Conservation (phyloP, 2,888 invertebrate species). For the Cheilosia scutellata region DNA sequence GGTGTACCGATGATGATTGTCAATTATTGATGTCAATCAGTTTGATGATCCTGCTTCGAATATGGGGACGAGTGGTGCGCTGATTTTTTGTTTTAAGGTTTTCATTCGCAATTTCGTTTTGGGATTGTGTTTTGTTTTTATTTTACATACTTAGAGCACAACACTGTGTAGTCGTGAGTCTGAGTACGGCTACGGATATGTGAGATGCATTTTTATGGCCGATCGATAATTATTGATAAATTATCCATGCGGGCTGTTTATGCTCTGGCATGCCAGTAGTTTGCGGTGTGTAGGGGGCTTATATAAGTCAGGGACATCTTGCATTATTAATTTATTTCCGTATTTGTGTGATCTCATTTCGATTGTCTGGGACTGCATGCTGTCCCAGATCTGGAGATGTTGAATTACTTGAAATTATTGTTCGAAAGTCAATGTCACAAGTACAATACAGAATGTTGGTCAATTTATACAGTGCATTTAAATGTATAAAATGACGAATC, state of each 20-base stretch:
- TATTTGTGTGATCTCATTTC: slow-evolving; percentile 14
- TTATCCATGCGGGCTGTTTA: slow-evolving; percentile 44
- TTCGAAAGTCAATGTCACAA: slow-evolving; percentile 10
- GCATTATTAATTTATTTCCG: slow-evolving; percentile 59
- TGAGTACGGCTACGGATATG: too few species aligned
- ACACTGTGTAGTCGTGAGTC: slow-evolving; percentile 16
- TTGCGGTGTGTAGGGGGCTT: slow-evolving; percentile 3
- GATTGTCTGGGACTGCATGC: slow-evolving; percentile 8
- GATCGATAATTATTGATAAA: slow-evolving; percentile 63
- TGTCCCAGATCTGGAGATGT: slow-evolving; percentile 8
- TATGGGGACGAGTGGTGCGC: slow-evolving; percentile 12
- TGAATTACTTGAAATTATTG: not conserved
- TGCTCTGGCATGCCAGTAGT: slow-evolving; percentile 12
- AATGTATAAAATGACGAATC: too few species aligned
- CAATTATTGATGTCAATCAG: slow-evolving; percentile 75
- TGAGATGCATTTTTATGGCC: slow-evolving; percentile 67
- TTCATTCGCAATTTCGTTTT: slow-evolving; percentile 20
- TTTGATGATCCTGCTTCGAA: slow-evolving; percentile 67
- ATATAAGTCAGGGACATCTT: slow-evolving; percentile 58
- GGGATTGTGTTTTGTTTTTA: slow-evolving; percentile 5
- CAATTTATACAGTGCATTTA: too few species aligned
- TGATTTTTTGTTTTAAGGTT: not conserved
- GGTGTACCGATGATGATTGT: slow-evolving; percentile 75
- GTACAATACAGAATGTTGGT: too few species aligned
- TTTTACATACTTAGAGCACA: not conserved